These are phyloP conservation scores for Scatophagus argus DNA, from an alignment of 2,113 vertebrate species.

Conservation along the genomic window DNA sequence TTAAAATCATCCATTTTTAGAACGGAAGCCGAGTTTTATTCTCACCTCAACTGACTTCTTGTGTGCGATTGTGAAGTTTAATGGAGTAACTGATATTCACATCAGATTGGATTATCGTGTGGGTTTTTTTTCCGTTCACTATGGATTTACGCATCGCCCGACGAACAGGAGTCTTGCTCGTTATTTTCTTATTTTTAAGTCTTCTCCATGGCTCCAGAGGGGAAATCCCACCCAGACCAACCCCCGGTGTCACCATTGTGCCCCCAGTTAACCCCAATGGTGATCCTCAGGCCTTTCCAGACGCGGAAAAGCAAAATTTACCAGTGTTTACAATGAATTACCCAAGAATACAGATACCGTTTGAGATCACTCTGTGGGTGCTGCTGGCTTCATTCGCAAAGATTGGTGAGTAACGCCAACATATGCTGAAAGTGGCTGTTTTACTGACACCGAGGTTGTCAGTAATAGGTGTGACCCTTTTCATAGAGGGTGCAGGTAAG, in stretches of 20 bases:
- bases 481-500: not conserved
- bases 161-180: slow-evolving; percentile 12
- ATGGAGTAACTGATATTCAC: slow-evolving; percentile 27
- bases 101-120: not conserved
- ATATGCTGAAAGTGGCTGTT: not conserved
- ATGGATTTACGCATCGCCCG: slow-evolving; percentile 52
- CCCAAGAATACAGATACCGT: slow-evolving; percentile 92
- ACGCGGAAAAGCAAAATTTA: slow-evolving; percentile 79
- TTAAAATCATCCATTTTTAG: not conserved
- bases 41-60: not conserved
- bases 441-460: not conserved
- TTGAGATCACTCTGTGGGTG: slow-evolving; percentile 98
- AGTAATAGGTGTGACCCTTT: not conserved
- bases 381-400: slow-evolving; percentile 95
- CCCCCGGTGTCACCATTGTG: slow-evolving; percentile 32
- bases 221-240: slow-evolving; percentile 53
- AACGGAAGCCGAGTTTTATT: not conserved
- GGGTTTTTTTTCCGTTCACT: not conserved
- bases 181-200: slow-evolving; percentile 40
- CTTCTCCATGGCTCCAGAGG: slow-evolving; percentile 48
- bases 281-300: slow-evolving; percentile 69
- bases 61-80: not conserved
- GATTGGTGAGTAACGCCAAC: slow-evolving; percentile 88
- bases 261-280: slow-evolving; percentile 40
- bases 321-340: slow-evolving; percentile 93